Evolutionary conservation across 35 echinoderm and acorn worm species (phyloP), one percentile per base, ranked within the genome.

Genomic region (Heliocidaris erythrogramma): DNA sequence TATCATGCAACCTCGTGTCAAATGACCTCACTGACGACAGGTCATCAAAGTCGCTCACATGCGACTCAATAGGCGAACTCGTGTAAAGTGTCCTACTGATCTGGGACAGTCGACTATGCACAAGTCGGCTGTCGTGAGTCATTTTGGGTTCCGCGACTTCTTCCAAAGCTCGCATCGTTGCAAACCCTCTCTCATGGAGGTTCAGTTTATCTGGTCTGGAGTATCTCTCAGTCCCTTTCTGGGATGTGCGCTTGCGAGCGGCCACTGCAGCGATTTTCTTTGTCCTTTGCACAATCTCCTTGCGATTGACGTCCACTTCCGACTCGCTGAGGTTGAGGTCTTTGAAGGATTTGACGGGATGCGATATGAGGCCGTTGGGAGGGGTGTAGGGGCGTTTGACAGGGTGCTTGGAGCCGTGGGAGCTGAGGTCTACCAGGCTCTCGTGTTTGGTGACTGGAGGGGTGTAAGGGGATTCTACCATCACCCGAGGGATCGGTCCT

Each of bases 261-360:
- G 97, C 97, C 47, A 97, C 94, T 1, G 96, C 97, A 17, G 97
- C 94, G 47, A 98, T 98, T 24, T 95, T 98, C 85, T 98, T 98
- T 9, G 97, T 98, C 86, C 93, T 92, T 35, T 94, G 95, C 12
- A 96, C 93, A 21, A 98, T 98, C 61, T 98, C 97, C 94, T 96
- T 95, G 5, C 97, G 95, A 47, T 96, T 90, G 21, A 94, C 42
- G 29, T 96, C 95, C 29, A 31, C 30, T 31, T 94, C 87, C 0
- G 95, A 96, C 48, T 96, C 95, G 32, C 49, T 48, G 29, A 96
- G 48, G 60, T 94, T 94, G 50, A 96, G 93, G 8, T 96, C 93
- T 24, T 96, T 93, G 85, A 96, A 49, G 32, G 95, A 96, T n/a
- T 49, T 86, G 12, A 94, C 13, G 24, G 60, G 84, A 16, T 59